These are phyloP conservation scores for Notamacropus eugenii DNA, from an alignment of 2,797 vertebrate species.

Conservation along the genomic window DNA sequence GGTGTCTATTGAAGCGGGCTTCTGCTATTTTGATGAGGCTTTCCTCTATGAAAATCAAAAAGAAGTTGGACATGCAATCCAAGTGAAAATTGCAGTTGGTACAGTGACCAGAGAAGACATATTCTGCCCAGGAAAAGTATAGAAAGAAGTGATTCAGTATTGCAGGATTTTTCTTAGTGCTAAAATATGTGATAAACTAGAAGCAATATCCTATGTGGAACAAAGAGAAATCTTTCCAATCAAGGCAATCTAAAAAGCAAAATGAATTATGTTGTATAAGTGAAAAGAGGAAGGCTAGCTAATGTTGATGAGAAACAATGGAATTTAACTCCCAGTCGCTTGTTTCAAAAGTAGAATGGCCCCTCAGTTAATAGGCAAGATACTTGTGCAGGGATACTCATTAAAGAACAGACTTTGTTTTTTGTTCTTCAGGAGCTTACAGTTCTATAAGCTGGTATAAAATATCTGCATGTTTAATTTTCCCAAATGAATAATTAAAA, in stretches of 20 bases:
- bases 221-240: neutral
- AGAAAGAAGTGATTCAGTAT: neutral
- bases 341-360: neutral
- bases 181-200: neutral
- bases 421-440: neutral
- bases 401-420: too few species aligned
- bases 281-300: neutral
- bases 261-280: neutral
- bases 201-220: neutral
- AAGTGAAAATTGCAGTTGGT: constrained; percentile 80
- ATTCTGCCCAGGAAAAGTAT: constrained; percentile 88
- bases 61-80: constrained; percentile 81
- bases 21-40: constrained; percentile 84
- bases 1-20: constrained; percentile 82
- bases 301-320: neutral
- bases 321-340: neutral
- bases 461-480: neutral
- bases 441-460: neutral
- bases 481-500: neutral
- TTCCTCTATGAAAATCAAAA: constrained; percentile 84
- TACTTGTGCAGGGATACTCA: neutral
- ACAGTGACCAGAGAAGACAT: constrained; percentile 84
- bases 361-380: neutral
- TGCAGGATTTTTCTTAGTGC: neutral
- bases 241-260: neutral